Evolutionary conservation across 2,113 vertebrate species (phyloP).

Genomic region (Laterallus jamaicensis): DNA sequence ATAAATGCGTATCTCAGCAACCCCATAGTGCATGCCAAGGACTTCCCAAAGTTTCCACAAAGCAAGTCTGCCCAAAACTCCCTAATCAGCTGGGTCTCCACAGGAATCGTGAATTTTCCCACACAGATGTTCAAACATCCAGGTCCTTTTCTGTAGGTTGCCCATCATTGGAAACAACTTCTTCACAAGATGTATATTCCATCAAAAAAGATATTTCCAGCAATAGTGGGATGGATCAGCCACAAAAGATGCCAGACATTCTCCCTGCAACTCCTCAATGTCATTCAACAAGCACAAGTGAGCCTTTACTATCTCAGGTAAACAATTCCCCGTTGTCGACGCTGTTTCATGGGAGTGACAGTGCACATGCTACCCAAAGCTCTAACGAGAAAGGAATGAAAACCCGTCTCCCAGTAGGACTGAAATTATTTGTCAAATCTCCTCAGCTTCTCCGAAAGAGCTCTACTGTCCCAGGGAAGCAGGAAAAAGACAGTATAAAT

Average conservation of each 20-base stretch:
- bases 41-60: slow-evolving; percentile 77
- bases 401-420: slow-evolving; percentile 83
- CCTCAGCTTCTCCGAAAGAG: slow-evolving; percentile 82
- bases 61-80: slow-evolving; percentile 72
- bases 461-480: slow-evolving; percentile 84
- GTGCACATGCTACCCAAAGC: slow-evolving; percentile 47
- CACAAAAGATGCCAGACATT: slow-evolving; percentile 66
- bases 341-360: slow-evolving; percentile 45
- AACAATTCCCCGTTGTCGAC: slow-evolving; percentile 40
- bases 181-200: slow-evolving; percentile 68
- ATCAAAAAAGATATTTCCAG: slow-evolving; percentile 64
- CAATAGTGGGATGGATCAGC: slow-evolving; percentile 62
- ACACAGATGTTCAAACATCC: slow-evolving; percentile 66
- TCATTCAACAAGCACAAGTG: slow-evolving; percentile 44
- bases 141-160: slow-evolving; percentile 68
- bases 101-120: slow-evolving; percentile 59
- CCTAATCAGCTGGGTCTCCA: slow-evolving; percentile 75
- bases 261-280: slow-evolving; percentile 63
- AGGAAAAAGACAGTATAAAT: slow-evolving; percentile 91
- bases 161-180: slow-evolving; percentile 65
- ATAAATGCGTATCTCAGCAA: slow-evolving; percentile 68
- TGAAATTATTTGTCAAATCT: slow-evolving; percentile 86
- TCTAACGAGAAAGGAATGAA: slow-evolving; percentile 78
- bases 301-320: slow-evolving; percentile 71
- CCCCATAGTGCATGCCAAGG: slow-evolving; percentile 69